phyloP scores from a whole-genome alignment of 2,113 vertebrate species.

The Macaca fascicularis region DNA sequence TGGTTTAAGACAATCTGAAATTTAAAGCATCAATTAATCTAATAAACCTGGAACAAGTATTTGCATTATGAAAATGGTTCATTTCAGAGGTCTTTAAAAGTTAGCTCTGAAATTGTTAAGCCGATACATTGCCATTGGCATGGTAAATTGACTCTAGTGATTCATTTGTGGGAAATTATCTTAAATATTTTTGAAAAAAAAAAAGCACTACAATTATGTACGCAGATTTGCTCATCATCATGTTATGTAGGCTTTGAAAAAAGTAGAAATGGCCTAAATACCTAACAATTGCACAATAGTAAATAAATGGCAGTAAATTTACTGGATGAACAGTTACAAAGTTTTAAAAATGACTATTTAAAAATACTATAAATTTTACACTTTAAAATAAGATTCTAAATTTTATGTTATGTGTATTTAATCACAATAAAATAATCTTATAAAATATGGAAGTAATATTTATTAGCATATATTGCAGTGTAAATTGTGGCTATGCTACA shows the following conservation, averaged over 20 bases:
- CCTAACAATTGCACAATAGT: background rate
- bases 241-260: background rate
- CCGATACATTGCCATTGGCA: background rate
- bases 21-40: background rate
- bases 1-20: background rate
- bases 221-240: background rate
- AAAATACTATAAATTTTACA: background rate
- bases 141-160: background rate
- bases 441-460: background rate
- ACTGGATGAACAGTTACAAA: background rate
- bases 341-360: background rate
- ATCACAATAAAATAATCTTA: background rate
- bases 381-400: background rate
- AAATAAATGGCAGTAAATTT: background rate
- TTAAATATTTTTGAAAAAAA: background rate
- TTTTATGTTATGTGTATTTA: conserved; percentile 7
- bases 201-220: background rate
- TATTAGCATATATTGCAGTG: background rate
- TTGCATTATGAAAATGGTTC: conserved; percentile 15
- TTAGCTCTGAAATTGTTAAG: background rate
- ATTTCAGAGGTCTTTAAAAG: background rate
- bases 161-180: background rate
- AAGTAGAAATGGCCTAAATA: background rate
- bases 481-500: background rate
- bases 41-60: background rate